These are phyloP conservation scores for Natator depressus DNA, from an alignment of 2,113 vertebrate species.

Conservation along the genomic window DNA sequence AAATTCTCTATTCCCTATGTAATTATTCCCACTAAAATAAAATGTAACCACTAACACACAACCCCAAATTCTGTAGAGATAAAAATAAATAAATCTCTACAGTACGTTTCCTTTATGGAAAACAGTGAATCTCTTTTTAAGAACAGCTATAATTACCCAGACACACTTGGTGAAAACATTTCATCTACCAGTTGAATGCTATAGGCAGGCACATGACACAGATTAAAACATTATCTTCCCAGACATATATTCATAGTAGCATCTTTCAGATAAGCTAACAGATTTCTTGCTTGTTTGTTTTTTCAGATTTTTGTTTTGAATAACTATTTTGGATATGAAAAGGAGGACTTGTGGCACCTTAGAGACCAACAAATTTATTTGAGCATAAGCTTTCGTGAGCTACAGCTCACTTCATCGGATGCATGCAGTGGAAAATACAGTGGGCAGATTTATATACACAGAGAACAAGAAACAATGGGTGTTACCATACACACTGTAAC, in stretches of 20 bases:
- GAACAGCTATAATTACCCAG: not conserved
- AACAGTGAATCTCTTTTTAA: not conserved
- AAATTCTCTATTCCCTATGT: not conserved
- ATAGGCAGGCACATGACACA: not conserved
- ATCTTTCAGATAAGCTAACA: not conserved
- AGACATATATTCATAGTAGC: not conserved
- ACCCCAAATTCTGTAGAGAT: not conserved
- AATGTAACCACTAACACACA: not conserved
- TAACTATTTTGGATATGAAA: not conserved
- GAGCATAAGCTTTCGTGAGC: too few relatives aligned
- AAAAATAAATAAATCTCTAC: not conserved
- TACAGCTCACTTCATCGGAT: too few relatives aligned
- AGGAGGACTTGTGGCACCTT: too few relatives aligned
- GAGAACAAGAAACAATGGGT: too few relatives aligned
- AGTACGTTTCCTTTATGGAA: not conserved
- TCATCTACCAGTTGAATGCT: not conserved
- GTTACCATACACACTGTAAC: too few relatives aligned
- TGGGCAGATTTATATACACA: too few relatives aligned
- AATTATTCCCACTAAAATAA: not conserved
- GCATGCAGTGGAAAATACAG: too few relatives aligned
- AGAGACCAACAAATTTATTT: too few relatives aligned
- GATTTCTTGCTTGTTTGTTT: not conserved
- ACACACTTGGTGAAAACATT: not conserved
- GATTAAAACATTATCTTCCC: not conserved
- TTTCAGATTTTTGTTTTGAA: not conserved